Base-by-base conservation (phyloP, 2,888 invertebrate species). In the Eumacrocentrus americanus region DNA sequence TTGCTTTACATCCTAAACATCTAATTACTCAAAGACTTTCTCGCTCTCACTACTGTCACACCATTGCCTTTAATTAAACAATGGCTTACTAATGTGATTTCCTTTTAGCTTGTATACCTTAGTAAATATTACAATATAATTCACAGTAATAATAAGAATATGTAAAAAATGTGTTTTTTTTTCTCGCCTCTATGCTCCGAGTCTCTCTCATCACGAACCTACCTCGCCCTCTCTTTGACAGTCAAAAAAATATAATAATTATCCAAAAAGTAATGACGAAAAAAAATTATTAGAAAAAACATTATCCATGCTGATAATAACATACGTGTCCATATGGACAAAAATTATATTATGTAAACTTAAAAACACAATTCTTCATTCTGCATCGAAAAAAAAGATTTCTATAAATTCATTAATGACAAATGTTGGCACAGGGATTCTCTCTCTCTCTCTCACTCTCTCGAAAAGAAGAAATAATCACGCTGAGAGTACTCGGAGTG, bases 181-280 rank as follows among this genome's bases (percentile, higher is more conserved):
- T 50, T 66, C 61, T 65, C 40, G 62, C 67, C 1, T 44, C n/a
- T 2, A 22, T 22, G 65, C 68, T 69, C 68, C 71, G 69, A 70
- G 65, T 59, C 35, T 53, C 48, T 22, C 42, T 48, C 42, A 38
- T 29, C 35, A 59, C 25, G 51, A 44, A 34, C 14, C 25, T 34
- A n/a, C 35, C 14, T 16, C n/a, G n/a, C n/a, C n/a, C n/a, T n/a
- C n/a, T n/a, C n/a, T n/a, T n/a, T n/a, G n/a, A 50, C 7, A 22
- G 12, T 48, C 37, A 25, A 9, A 40, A 25, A 56, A 34, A 52
- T 20, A 37, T 48, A 40, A 11, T n/a, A 48, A 55, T 16, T 12
- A 48, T 29, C 40, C 47, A 47, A 38, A 54, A n/a, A 38, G 12
- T 9, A 25, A 48, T 14, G 25, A 46, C 44, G 11, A 29, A 42